These are phyloP conservation scores for Nyctalus aviator DNA, from an alignment of 2,797 vertebrate genomes.

Conservation along the genomic window DNA sequence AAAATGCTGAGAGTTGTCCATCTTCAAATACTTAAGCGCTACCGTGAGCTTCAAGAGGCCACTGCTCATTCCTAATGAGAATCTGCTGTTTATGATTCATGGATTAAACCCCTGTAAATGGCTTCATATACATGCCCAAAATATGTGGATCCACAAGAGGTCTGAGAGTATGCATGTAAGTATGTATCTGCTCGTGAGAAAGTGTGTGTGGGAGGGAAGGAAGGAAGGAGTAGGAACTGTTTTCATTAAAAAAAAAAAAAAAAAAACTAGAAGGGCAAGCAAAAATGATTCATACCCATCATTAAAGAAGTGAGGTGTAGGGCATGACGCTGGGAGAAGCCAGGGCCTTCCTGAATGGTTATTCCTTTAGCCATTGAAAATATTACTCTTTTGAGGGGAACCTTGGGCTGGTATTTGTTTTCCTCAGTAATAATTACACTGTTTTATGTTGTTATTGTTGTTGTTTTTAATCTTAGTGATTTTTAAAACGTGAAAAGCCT, in stretches of 20 bases:
- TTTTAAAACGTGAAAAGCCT: background rate
- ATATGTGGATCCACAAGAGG: slow-evolving; percentile 73
- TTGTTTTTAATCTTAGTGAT: background rate
- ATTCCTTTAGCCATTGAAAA: background rate
- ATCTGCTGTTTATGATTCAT: slow-evolving; percentile 78
- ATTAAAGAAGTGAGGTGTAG: background rate
- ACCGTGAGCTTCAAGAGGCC: slow-evolving; percentile 45
- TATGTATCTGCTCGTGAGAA: slow-evolving; percentile 76
- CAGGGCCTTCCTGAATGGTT: background rate
- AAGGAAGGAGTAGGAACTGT: slow-evolving; percentile 36
- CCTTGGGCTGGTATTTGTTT: background rate
- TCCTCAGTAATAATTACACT: background rate
- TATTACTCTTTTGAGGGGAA: background rate
- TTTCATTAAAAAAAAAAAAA: slow-evolving; percentile 49
- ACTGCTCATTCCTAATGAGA: slow-evolving; percentile 71
- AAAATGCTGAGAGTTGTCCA: background rate
- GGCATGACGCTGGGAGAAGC: background rate
- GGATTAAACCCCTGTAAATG: slow-evolving; percentile 70
- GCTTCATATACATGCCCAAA: slow-evolving; percentile 72
- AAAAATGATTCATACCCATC: slow-evolving; percentile 19
- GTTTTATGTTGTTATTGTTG: background rate
- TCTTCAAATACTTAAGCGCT: slow-evolving; percentile 43
- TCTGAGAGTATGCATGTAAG: slow-evolving; percentile 52
- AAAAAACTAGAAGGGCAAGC: slow-evolving; percentile 62
- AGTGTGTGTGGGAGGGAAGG: slow-evolving; percentile 76